Evolutionary conservation across 2,113 vertebrate genomes (phyloP).

Genomic region (Myotis brandtii): DNA sequence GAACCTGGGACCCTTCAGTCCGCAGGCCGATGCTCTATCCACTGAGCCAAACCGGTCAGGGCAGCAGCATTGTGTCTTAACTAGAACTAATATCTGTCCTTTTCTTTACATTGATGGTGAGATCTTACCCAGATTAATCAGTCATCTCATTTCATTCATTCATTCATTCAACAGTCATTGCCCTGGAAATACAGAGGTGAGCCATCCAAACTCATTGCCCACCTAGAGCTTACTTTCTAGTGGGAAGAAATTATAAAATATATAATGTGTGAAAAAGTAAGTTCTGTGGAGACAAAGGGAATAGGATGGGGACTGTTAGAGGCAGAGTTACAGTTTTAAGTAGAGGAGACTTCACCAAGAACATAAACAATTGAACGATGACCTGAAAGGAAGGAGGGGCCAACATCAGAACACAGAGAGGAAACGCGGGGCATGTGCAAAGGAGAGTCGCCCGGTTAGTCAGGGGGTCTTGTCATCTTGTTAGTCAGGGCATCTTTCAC

Average conservation of each 20-base stretch:
- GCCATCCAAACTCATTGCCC: background rate
- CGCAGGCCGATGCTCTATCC: too few relatives aligned
- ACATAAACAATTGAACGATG: background rate
- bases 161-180: background rate
- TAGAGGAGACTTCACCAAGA: background rate
- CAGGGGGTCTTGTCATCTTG: background rate
- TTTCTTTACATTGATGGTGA: background rate
- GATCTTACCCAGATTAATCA: background rate
- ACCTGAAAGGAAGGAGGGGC: background rate
- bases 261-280: background rate
- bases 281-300: background rate
- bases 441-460: background rate
- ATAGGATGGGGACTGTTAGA: background rate
- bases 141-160: background rate
- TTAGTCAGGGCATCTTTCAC: background rate
- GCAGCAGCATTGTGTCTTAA: background rate
- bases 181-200: background rate
- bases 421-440: background rate
- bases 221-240: background rate
- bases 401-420: background rate
- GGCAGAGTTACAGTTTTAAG: background rate
- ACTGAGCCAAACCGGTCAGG: too few relatives aligned
- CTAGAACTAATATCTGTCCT: background rate
- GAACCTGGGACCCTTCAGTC: too few relatives aligned
- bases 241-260: background rate